Percentiles rank a stretch among this genome's conserved stretches.
These are phyloP conservation scores for Chrysolina americana DNA, from an alignment of 2,888 invertebrate genomes.

Conservation along the genomic window DNA sequence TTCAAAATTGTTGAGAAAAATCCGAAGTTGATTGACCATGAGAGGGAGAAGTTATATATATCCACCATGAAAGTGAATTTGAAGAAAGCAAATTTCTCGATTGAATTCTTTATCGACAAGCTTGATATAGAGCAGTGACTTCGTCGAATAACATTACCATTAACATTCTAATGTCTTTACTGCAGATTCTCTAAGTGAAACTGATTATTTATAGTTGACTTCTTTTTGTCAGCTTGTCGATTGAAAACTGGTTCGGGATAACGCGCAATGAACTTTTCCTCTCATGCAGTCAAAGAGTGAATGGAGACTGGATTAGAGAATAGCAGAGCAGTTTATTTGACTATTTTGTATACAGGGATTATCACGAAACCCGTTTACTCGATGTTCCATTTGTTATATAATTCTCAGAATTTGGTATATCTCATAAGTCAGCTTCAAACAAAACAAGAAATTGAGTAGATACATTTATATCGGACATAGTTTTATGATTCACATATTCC, in stretches of 20 bases:
- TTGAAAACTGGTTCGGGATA: not conserved
- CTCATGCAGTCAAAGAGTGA: not conserved
- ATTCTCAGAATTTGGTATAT: no score
- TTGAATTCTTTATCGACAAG: constrained; percentile 17
- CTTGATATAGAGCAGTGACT: constrained; percentile 28
- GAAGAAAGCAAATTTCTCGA: constrained; percentile 39
- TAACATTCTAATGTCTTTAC: constrained; percentile 25
- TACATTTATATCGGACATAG: no score
- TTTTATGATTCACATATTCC: no score
- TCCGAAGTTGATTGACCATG: no score
- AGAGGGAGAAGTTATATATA: not conserved
- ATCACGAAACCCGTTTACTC: no score
- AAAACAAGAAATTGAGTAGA: no score
- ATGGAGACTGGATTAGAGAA: not conserved
- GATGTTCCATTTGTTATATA: no score
- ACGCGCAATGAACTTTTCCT: constrained; percentile 5
- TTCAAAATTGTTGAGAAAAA: no score
- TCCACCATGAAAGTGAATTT: constrained; percentile 43
- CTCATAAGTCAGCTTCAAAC: no score
- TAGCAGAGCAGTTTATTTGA: no score
- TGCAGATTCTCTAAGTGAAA: constrained; percentile 23
- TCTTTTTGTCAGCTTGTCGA: constrained; percentile 8
- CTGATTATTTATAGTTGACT: constrained; percentile 25
- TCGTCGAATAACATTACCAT: constrained; percentile 14
- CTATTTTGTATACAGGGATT: no score